A percentile compares a stretch with the other conserved stretches of the same genome.
phyloP scores from a whole-genome alignment of 2,888 invertebrate species.

The Meiosimyza platycephala region DNA sequence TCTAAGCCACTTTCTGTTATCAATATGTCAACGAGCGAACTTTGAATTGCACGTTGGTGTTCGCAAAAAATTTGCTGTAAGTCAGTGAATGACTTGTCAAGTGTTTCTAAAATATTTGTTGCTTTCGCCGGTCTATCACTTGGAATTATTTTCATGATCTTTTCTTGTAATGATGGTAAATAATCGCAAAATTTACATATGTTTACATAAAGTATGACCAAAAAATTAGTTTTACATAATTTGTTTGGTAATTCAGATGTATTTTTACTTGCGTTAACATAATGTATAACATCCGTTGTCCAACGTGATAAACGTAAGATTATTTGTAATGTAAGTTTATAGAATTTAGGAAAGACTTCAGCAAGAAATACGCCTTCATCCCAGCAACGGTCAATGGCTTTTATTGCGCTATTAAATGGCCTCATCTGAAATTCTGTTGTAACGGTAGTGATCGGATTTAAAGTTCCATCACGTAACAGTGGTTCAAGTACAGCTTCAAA shows the following conservation, averaged over 20 bases:
- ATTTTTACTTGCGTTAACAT: slow-evolving; percentile 52
- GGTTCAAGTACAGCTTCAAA: slow-evolving; percentile 60
- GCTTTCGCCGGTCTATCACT: slow-evolving; percentile 40
- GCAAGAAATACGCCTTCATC: slow-evolving; percentile 81
- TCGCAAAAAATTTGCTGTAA: slow-evolving; percentile 48
- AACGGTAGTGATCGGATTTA: slow-evolving; percentile 33
- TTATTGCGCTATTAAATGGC: slow-evolving; percentile 69
- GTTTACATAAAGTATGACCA: slow-evolving; percentile 58
- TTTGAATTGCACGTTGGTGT: slow-evolving; percentile 64
- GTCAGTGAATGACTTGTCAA: slow-evolving; percentile 56
- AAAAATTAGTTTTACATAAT: slow-evolving; percentile 50
- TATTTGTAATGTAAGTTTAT: slow-evolving; percentile 88
- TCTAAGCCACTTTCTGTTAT: slow-evolving; percentile 78
- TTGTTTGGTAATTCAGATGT: slow-evolving; percentile 42
- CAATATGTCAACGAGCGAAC: slow-evolving; percentile 82
- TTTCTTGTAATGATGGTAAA: slow-evolving; percentile 70
- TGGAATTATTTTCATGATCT: slow-evolving; percentile 73
- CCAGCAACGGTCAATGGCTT: slow-evolving; percentile 77
- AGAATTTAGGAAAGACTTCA: slow-evolving; percentile 84
- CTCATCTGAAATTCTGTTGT: slow-evolving; percentile 50
- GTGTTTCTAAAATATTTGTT: slow-evolving; percentile 46
- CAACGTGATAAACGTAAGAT: slow-evolving; percentile 84
- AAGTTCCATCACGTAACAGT: slow-evolving; percentile 51
- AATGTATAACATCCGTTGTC: slow-evolving; percentile 69
- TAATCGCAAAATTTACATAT: slow-evolving; percentile 52